Evolutionary conservation across 2,797 vertebrate genomes (phyloP), one percentile per base, ranked within the genome.

Genomic region (Cyclopterus lumpus): DNA sequence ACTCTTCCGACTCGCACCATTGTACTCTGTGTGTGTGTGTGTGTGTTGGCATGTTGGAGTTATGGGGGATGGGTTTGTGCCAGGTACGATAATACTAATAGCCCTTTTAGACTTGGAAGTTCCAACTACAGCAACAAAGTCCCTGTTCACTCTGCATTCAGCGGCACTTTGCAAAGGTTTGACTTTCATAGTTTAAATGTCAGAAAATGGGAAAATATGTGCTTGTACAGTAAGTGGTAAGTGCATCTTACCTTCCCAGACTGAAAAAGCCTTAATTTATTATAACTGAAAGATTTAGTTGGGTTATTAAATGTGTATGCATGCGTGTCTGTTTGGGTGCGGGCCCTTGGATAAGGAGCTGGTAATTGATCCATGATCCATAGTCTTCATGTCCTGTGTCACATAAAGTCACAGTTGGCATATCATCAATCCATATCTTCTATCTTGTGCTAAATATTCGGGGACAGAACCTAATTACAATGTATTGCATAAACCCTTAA

Each of bases 381-480:
- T 30, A 62, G 48, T 69, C 61, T 76, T 78, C 18, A 22, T 73
- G 28, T 62, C 28, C 49, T 57, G 58, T 71, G 74, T 81, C 75
- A 64, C 74, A 7, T 68, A 26, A 59, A 2, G 3, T 85, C 73
- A 59, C 76, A 54, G 58, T 73, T 88, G 49, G 80, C 71, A 82
- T 83, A 79, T 75, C 87, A 86, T 84, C 69, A 34, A 49, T 71
- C 61, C 49, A 55, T 68, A 51, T 68, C 38, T 73, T 61, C 77
- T 79, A 71, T 67, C 40, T 60, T 53, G 28, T 38, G 60, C 40
- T 84, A 40, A 71, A 59, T 71, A 36, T 71, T 54, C 3, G 1
- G 44, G 57, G 66, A 71, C 73, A 67, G 11, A 73, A 36, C 44
- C 12, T 60, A 46, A 72, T 80, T 78, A 67, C 14, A 30, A 48